Evolutionary conservation across 1,140 invertebrate species (phyloP), one percentile per base, ranked within the genome.

Genomic region (Aphaenogaster rudis): DNA sequence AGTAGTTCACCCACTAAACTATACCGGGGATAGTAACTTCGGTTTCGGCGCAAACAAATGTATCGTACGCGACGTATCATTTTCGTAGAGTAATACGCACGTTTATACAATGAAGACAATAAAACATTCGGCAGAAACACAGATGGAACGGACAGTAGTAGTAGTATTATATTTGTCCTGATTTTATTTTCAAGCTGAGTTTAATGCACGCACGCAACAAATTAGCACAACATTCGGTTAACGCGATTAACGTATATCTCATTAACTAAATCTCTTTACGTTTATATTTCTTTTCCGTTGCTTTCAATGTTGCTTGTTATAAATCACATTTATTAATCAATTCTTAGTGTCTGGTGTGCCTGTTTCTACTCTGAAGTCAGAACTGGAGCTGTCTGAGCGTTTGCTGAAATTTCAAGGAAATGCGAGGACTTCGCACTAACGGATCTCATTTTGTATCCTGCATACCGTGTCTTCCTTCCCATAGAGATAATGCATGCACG

Each of bases 401-500:
- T 87, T 92, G 82, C 78, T 76, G 87, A 92, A 86, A 89, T 89
- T 79, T 86, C 80, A 86, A 92, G 77, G 66, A 50, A 91, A 86
- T 84, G 90, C 93, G 92, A 92, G 90, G 90, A 92, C 80, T 92
- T 91, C 61, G 91, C 86, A 91, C 90, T 91, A 82, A 92, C 89
- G 92, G 93, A 93, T 88, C 78, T 91, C 86, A 93, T 89, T 91
- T 67, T 86, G 80, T 91, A 88, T 87, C 88, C 89, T 80, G 90
- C 91, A 90, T 90, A 66, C 48, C 61, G 90, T 81, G 91, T 93
- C 93, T 93, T 93, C 92, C 92, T 91, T 81, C 81, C 66, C 57
- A 59, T 91, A 92, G 89, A 88, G 79, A 71, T 93, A 92, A 89
- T 93, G 90, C 92, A 93, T 93, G 93, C 88, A 89, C 88, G 91